These are phyloP conservation scores for Salticus scenicus DNA, from an alignment of 2,888 invertebrate species.

Conservation along the genomic window DNA sequence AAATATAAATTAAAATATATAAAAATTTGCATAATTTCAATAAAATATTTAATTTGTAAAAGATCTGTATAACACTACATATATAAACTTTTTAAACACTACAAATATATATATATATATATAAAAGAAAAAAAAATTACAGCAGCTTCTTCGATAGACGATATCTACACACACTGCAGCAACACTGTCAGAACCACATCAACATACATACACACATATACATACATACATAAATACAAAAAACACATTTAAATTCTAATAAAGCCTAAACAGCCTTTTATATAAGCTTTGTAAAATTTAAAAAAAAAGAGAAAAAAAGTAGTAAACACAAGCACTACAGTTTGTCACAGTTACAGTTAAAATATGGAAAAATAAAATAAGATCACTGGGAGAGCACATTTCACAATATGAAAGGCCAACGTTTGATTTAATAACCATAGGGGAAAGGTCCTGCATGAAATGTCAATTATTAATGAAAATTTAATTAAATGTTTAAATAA, in stretches of 20 bases:
- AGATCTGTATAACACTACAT: not conserved
- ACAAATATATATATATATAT: constrained; percentile 17
- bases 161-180: constrained; percentile 28
- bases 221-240: constrained; percentile 45
- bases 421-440: not conserved
- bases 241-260: constrained; percentile 49
- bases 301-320: not conserved
- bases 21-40: constrained; percentile 12
- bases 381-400: constrained; percentile 55
- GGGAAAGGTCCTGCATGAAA: too few species aligned
- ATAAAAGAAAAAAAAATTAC: constrained; percentile 15
- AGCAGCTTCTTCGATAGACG: constrained; percentile 9
- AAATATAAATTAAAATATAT: not conserved
- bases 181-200: constrained; percentile 29
- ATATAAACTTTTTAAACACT: constrained; percentile 1
- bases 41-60: constrained; percentile 3
- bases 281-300: constrained; percentile 65
- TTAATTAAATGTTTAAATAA: too few species aligned
- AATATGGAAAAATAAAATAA: not conserved
- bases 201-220: constrained; percentile 14
- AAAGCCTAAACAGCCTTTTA: constrained; percentile 62
- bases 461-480: too few species aligned
- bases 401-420: constrained; percentile 45
- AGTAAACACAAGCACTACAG: constrained; percentile 42
- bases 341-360: constrained; percentile 25